These are phyloP conservation scores for Pedionomus torquatus DNA, from an alignment of 2,113 vertebrate genomes.

Conservation along the genomic window DNA sequence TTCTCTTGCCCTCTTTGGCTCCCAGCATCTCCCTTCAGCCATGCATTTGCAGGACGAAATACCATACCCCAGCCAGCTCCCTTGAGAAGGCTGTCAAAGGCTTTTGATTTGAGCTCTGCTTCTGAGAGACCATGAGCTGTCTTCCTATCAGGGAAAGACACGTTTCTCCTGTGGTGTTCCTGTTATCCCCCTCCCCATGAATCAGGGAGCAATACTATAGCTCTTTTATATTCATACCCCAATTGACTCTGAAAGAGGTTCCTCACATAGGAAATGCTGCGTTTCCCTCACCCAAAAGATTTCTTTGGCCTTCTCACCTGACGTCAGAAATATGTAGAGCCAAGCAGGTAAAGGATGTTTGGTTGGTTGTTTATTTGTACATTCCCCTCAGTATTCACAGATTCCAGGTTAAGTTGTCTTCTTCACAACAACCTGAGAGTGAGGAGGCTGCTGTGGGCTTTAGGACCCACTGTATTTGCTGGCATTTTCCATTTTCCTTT, in stretches of 20 bases:
- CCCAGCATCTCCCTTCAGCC: not conserved
- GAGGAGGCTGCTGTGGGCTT: not conserved
- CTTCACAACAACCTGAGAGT: not conserved
- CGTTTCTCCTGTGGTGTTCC: not conserved
- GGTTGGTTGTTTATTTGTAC: not conserved
- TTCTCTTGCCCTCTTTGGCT: not conserved
- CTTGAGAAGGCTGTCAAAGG: not conserved
- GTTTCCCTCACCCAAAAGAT: not conserved
- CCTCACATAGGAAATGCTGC: not conserved
- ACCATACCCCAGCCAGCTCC: not conserved
- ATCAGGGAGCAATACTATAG: not conserved
- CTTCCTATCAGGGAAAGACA: not conserved
- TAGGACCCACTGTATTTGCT: not conserved
- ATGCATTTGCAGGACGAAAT: accelerated
- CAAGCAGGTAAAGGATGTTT: not conserved
- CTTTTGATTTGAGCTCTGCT: not conserved
- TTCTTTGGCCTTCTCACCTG: not conserved
- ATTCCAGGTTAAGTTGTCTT: not conserved
- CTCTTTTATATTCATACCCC: not conserved
- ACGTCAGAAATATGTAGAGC: not conserved
- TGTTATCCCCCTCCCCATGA: not conserved
- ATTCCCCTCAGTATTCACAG: not conserved
- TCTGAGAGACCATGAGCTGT: not conserved
- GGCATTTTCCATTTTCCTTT: not conserved
- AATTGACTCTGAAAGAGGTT: not conserved